Conservation (phyloP, 2,113 vertebrate genomes). For the Quiscalus mexicanus region DNA sequence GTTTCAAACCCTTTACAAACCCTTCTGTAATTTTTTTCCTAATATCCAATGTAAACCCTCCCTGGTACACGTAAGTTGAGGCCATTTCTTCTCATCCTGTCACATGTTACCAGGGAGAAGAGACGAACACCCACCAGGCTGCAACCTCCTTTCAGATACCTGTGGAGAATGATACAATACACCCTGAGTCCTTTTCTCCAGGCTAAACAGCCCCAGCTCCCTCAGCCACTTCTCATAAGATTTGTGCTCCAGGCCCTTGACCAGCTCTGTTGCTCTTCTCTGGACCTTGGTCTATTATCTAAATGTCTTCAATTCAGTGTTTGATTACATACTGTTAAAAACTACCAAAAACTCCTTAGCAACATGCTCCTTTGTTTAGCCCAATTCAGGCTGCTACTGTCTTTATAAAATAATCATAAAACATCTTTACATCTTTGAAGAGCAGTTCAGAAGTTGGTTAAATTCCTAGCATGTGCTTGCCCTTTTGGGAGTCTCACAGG, state of each 20-base stretch:
- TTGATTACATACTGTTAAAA: background rate
- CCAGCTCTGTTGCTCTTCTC: background rate
- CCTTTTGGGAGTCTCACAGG: background rate
- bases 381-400: background rate
- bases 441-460: background rate
- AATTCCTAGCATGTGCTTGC: background rate
- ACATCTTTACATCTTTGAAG: background rate
- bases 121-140: too few species aligned
- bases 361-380: background rate
- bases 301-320: background rate
- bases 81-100: background rate
- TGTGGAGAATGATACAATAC: background rate
- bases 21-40: background rate
- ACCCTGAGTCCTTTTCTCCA: background rate
- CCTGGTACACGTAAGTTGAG: background rate
- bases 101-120: background rate
- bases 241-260: background rate
- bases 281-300: background rate
- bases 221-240: background rate
- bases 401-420: background rate
- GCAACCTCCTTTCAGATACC: background rate
- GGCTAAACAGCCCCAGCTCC: background rate
- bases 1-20: background rate
- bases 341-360: background rate
- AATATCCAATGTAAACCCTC: background rate